Evolutionary conservation across 2,888 invertebrate species (phyloP).

Genomic region (Myathropa florea): DNA sequence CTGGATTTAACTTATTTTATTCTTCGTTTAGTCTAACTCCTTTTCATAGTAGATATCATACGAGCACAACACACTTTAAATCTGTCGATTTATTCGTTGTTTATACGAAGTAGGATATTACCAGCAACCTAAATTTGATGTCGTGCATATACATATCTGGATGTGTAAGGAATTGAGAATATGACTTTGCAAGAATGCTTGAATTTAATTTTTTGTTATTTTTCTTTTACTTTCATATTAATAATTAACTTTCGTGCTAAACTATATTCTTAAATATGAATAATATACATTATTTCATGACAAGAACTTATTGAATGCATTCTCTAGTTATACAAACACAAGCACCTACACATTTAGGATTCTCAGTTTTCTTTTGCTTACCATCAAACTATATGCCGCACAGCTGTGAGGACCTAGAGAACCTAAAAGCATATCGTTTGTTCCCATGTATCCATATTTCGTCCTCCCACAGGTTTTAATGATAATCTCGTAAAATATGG

Average conservation of each 20-base stretch:
- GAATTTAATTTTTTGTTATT: not conserved
- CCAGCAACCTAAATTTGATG: too few relatives aligned
- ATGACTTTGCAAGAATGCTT: too few relatives aligned
- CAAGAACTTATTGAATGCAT: not conserved
- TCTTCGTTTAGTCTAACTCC: too few relatives aligned
- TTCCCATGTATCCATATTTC: conserved; percentile 67
- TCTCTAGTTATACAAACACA: not conserved
- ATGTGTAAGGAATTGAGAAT: too few relatives aligned
- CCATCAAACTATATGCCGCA: not conserved
- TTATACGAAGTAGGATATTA: too few relatives aligned
- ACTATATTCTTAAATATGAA: not conserved
- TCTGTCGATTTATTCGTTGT: too few relatives aligned
- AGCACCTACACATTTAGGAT: not conserved
- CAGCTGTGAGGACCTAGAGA: conserved; percentile 56
- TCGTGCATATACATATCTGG: too few relatives aligned
- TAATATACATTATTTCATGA: not conserved
- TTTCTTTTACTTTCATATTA: not conserved
- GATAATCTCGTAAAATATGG: conserved; percentile 80
- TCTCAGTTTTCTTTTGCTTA: not conserved
- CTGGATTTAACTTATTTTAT: too few relatives aligned
- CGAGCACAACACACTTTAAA: too few relatives aligned
- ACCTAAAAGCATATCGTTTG: conserved; percentile 62
- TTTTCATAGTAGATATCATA: too few relatives aligned
- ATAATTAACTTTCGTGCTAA: not conserved
- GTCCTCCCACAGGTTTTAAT: conserved; percentile 80